Conservation (phyloP, 2,888 invertebrate genomes). For the Patella caerulea region DNA sequence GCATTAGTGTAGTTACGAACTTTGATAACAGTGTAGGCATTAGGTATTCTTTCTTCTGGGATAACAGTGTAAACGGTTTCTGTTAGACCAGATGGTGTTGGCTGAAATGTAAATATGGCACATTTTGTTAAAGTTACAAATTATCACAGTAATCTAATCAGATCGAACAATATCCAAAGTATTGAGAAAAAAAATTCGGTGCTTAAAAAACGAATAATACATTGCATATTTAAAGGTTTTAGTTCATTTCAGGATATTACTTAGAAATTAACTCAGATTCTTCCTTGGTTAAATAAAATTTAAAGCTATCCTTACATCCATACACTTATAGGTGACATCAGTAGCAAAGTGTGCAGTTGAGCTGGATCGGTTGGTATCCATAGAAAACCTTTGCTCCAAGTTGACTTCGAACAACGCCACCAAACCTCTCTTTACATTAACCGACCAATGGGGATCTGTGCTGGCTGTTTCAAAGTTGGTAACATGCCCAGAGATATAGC, state of each 20-base stretch:
- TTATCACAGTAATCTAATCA: background rate
- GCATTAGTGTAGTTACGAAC: constrained; percentile 7
- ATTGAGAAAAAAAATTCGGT: too few relatives aligned
- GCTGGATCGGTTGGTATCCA: constrained; percentile 29
- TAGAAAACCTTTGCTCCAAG: constrained; percentile 46
- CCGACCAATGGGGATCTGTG: constrained; percentile 68
- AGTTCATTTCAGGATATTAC: too few relatives aligned
- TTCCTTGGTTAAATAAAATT: too few relatives aligned
- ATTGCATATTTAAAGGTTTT: too few relatives aligned
- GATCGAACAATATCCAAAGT: background rate
- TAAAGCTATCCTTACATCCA: constrained; percentile 45
- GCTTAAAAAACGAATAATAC: too few relatives aligned
- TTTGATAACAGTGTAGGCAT: background rate
- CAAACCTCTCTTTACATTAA: constrained; percentile 71
- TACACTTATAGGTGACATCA: constrained; percentile 44
- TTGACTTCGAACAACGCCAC: constrained; percentile 64
- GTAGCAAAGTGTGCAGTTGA: constrained; percentile 9
- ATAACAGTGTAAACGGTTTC: background rate
- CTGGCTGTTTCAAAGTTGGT: constrained; percentile 54
- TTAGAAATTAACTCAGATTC: too few relatives aligned
- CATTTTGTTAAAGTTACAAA: too few relatives aligned
- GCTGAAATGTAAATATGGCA: background rate
- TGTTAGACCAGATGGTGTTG: background rate
- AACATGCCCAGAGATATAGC: constrained; percentile 53
- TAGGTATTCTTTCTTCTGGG: background rate